A percentile compares a stretch with the other conserved stretches of the same genome.
Evolutionary conservation across 2,113 vertebrate genomes (phyloP).

Genomic region (Australoheros scitulus): DNA sequence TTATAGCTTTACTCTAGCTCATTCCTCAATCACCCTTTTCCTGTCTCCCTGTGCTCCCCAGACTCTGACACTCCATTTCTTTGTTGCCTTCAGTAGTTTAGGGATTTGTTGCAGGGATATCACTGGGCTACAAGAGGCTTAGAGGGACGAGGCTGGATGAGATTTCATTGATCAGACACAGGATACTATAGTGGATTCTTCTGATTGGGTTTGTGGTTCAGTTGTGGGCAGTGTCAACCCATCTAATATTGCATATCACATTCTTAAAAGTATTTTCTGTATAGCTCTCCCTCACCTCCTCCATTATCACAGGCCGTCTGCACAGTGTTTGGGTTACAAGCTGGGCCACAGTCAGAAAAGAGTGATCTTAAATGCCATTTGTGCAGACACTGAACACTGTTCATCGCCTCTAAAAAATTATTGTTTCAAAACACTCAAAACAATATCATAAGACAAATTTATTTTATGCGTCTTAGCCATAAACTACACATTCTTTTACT

Average conservation of each 20-base stretch:
- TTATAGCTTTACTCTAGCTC: not conserved
- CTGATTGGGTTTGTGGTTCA: conserved; percentile 22
- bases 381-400: not conserved
- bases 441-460: not conserved
- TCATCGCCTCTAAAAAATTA: not conserved
- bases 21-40: not conserved
- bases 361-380: conserved; percentile 21
- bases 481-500: not conserved
- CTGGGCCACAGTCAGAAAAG: conserved; percentile 7
- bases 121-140: conserved; percentile 5
- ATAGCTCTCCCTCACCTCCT: not conserved
- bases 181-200: conserved; percentile 17
- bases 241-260: conserved; percentile 12
- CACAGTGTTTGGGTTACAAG: conserved; percentile 26
- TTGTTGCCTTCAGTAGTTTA: conserved; percentile 1
- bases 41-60: not conserved
- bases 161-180: conserved; percentile 53
- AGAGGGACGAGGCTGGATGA: conserved; percentile 20
- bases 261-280: conserved; percentile 17
- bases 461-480: not conserved
- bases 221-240: conserved; percentile 4
- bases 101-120: conserved; percentile 12
- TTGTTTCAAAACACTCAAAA: not conserved
- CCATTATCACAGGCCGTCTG: conserved; percentile 23
- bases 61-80: not conserved